A percentile compares a stretch with the other conserved stretches of the same genome.
phyloP scores from a whole-genome alignment of 2,113 vertebrate genomes.

The Charadrius vociferus region DNA sequence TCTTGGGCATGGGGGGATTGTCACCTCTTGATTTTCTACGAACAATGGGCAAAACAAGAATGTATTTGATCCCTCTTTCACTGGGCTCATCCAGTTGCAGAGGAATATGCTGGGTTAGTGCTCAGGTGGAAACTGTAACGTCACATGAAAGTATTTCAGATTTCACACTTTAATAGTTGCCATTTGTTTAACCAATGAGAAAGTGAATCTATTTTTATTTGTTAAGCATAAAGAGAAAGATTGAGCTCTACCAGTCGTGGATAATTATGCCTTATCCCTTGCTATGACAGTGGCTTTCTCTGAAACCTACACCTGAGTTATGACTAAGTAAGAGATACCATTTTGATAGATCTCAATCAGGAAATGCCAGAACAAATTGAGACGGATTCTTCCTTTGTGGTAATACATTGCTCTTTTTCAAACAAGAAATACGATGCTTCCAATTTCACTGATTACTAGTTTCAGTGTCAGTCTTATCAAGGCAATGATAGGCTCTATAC shows the following conservation, averaged over 20 bases:
- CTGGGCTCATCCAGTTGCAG: background rate
- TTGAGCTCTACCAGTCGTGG: background rate
- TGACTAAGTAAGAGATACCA: constrained; percentile 63
- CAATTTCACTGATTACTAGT: constrained; percentile 74
- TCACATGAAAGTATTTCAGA: background rate
- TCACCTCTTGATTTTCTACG: background rate
- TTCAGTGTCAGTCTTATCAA: constrained; percentile 73
- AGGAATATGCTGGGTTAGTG: background rate
- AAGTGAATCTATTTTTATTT: constrained; percentile 8
- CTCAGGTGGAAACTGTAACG: background rate
- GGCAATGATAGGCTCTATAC: constrained; percentile 68
- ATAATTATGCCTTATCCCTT: constrained; percentile 51
- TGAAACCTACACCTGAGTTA: constrained; percentile 56
- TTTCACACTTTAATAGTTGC: background rate
- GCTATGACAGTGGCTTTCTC: constrained; percentile 28
- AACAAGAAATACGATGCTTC: constrained; percentile 65
- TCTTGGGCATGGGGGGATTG: background rate
- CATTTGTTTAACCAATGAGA: constrained; percentile 45
- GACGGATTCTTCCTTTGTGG: constrained; percentile 60
- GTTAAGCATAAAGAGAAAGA: constrained; percentile 14
- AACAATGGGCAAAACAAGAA: background rate
- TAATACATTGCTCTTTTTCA: constrained; percentile 60
- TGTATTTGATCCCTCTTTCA: background rate
- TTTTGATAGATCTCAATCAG: constrained; percentile 59
- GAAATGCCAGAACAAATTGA: constrained; percentile 70